Base-by-base conservation (phyloP, 2,797 vertebrate genomes). In the Astyanax mexicanus region DNA sequence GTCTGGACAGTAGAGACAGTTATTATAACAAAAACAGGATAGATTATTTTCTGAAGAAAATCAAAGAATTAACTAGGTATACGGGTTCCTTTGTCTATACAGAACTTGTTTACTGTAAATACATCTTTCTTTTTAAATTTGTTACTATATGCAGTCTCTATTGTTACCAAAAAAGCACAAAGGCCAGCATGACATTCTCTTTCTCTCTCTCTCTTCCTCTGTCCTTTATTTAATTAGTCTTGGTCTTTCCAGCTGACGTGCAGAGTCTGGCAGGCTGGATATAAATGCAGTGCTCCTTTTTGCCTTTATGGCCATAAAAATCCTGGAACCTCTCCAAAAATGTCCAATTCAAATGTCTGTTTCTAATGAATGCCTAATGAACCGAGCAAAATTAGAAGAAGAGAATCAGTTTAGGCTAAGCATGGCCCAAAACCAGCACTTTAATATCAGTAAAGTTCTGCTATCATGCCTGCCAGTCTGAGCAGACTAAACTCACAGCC, bases 261-360 rank as follows among this genome's bases (percentile, higher is more conserved):
- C 60, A 23, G 19, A 42, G 11, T 12, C 37, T 62, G 35, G 21
- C 37, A 64, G 21, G 19, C 60, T 13, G 10, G 37, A 40, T 62
- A 11, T 40, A 38, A 29, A 61, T 10, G 19, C 38, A 37, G 67
- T 57, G 40, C 68, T 67, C 75, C 75, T 40, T 61, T 44, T 66
- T 47, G 51, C 66, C 51, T 49, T 47, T 45, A 77, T 49, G 61
- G 15, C 51, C 70, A 58, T 72, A 57, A 37, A 66, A 57, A 40
- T 57, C 69, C 35, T 47, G 42, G 37, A 66, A 55, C 57, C 29
- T 25, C 38, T 49, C 52, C 69, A 42, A 12, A 32, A 66, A 66
- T 8, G 47, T 23, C 9, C 9, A 72, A 13, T 77, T 58, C 52
- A 55, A 55, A 55, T 55, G 52, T 55, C 52, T 55, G 47, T 71